Percentiles rank a stretch among this genome's conserved stretches.
These are phyloP conservation scores for Charaxes varanes DNA, from an alignment of 1,140 invertebrate species.

Conservation along the genomic window DNA sequence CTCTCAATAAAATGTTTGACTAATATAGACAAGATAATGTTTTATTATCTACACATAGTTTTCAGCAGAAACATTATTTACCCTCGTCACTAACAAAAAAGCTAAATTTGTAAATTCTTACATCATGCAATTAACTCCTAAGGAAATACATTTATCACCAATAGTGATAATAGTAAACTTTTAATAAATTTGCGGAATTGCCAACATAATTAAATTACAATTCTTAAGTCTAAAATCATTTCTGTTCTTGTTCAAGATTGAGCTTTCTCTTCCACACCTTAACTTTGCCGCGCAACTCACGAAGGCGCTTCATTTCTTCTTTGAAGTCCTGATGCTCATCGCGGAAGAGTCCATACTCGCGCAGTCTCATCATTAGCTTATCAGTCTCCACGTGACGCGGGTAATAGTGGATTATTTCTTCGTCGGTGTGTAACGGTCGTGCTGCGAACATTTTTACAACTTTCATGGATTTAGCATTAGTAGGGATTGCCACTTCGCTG, in stretches of 20 bases:
- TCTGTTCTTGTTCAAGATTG: conserved; percentile 31
- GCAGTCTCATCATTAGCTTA: conserved; percentile 80
- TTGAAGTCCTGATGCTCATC: conserved; percentile 95
- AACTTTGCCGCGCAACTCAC: conserved; percentile 86
- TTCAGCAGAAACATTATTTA: too few species aligned
- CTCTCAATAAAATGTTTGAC: too few species aligned
- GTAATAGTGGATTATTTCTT: conserved; percentile 89
- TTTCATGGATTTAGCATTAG: conserved; percentile 84
- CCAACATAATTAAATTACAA: too few species aligned
- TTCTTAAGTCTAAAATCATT: too few species aligned
- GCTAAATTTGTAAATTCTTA: too few species aligned
- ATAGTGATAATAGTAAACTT: too few species aligned
- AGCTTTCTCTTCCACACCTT: conserved; percentile 60
- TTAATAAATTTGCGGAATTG: too few species aligned
- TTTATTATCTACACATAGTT: too few species aligned
- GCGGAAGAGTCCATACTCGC: conserved; percentile 86
- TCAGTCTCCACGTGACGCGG: conserved; percentile 87
- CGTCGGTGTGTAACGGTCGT: conserved; percentile 83
- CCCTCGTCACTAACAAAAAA: too few species aligned
- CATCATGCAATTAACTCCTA: too few species aligned
- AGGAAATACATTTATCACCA: too few species aligned
- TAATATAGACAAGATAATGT: too few species aligned
- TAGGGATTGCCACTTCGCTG: conserved; percentile 87
- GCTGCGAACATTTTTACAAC: conserved; percentile 87
- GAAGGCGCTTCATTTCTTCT: conserved; percentile 89